phyloP scores from a whole-genome alignment of 2,113 vertebrate genomes.

The cat (Felis catus) region DNA sequence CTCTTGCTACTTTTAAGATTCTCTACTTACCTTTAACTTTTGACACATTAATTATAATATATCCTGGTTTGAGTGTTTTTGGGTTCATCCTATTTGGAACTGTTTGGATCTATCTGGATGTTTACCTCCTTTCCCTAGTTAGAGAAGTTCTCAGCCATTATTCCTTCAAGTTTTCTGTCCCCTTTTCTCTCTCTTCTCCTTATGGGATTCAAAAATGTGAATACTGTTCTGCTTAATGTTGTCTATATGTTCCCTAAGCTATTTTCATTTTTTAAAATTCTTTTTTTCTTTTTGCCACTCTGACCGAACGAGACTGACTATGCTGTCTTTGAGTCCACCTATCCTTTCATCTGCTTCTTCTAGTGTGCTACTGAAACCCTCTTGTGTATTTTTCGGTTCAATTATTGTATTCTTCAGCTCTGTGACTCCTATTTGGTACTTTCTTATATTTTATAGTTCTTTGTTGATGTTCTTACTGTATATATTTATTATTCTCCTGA shows the following conservation, averaged over 20 bases:
- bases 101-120: not conserved
- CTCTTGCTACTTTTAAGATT: not conserved
- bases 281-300: not conserved
- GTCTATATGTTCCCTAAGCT: not conserved
- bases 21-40: not conserved
- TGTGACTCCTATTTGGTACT: not conserved
- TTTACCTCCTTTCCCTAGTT: not conserved
- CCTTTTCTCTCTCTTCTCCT: not conserved
- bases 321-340: not conserved
- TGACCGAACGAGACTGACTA: not conserved
- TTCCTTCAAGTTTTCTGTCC: not conserved
- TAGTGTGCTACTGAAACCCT: not conserved
- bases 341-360: not conserved
- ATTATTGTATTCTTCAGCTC: not conserved
- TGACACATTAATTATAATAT: not conserved
- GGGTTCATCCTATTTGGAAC: not conserved
- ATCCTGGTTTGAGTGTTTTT: not conserved
- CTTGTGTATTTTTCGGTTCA: not conserved
- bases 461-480: not conserved
- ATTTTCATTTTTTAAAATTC: not conserved
- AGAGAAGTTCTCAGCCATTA: not conserved
- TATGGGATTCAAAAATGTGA: not conserved
- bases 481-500: not conserved
- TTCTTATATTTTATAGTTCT: not conserved
- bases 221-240: not conserved